phyloP scores from a whole-genome alignment of 2,113 vertebrate genomes.

The Donacobius atricapilla region DNA sequence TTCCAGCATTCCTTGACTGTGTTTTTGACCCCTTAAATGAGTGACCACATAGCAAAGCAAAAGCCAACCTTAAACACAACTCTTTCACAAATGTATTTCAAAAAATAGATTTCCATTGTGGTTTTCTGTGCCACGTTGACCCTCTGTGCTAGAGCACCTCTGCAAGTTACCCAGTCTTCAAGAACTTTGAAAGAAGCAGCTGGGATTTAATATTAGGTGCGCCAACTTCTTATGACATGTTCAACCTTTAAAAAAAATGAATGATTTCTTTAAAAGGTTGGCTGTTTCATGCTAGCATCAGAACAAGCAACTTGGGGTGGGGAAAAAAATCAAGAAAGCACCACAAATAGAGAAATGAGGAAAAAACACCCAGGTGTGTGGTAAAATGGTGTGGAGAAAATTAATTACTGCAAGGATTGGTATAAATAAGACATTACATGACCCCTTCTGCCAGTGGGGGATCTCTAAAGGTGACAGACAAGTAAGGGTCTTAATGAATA shows the following conservation, averaged over 20 bases:
- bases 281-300: conserved; percentile 65
- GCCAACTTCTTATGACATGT: conserved; percentile 66
- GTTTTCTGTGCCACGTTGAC: fast-evolving
- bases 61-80: not conserved
- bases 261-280: conserved; percentile 84
- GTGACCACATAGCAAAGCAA: not conserved
- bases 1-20: not conserved
- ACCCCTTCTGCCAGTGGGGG: conserved; percentile 18
- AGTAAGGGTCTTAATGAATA: conserved; percentile 34
- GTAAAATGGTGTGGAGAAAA: conserved; percentile 23
- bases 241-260: conserved; percentile 82
- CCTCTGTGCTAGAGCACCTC: not conserved
- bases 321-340: conserved; percentile 18
- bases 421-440: conserved; percentile 43
- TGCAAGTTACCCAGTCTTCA: not conserved
- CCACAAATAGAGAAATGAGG: conserved; percentile 33
- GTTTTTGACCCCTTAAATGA: not conserved
- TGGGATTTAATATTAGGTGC: conserved; percentile 68
- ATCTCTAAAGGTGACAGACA: conserved; percentile 42
- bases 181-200: conserved; percentile 69
- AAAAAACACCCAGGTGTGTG: not conserved
- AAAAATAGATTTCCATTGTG: not conserved
- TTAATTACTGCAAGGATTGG: conserved; percentile 28
- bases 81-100: not conserved
- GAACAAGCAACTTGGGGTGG: conserved; percentile 55